Evolutionary conservation across 2,113 vertebrate species (phyloP).

Genomic region (Verasper variegatus): DNA sequence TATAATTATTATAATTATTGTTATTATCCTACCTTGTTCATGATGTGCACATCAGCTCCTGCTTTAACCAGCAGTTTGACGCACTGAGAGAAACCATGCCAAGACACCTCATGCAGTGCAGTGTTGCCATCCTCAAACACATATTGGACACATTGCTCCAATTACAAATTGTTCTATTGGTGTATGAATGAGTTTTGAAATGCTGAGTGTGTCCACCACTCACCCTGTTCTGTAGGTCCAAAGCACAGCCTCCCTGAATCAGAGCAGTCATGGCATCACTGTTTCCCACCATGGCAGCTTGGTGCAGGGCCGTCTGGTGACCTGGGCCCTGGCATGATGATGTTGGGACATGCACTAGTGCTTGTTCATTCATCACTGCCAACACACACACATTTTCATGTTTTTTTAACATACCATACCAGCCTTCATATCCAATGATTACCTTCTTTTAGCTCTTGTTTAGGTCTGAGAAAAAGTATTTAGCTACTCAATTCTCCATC

Average conservation of each 20-base stretch:
- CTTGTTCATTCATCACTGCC: constrained; percentile 40
- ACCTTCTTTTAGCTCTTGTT: too few species aligned
- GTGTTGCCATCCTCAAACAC: constrained; percentile 89
- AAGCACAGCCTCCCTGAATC: constrained; percentile 88
- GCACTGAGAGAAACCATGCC: constrained; percentile 92
- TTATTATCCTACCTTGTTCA: constrained; percentile 86
- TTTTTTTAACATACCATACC: too few species aligned
- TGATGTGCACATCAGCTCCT: constrained; percentile 88
- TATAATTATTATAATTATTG: not conserved
- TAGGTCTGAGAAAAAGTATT: too few species aligned
- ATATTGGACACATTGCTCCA: not conserved
- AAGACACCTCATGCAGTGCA: constrained; percentile 90
- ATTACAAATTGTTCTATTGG: not conserved
- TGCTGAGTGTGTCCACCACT: not conserved
- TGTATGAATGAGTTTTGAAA: not conserved
- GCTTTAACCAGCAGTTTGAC: constrained; percentile 90
- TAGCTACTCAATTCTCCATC: too few species aligned
- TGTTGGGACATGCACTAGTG: constrained; percentile 16
- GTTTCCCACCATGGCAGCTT: constrained; percentile 88
- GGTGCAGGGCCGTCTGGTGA: constrained; percentile 89
- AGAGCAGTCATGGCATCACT: constrained; percentile 84
- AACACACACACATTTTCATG: not conserved
- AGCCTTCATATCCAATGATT: too few species aligned
- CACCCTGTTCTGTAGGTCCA: constrained; percentile 93
- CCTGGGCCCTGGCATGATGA: constrained; percentile 33